Conservation (phyloP, 2,797 vertebrate genomes). For the Lateolabrax maculatus region DNA sequence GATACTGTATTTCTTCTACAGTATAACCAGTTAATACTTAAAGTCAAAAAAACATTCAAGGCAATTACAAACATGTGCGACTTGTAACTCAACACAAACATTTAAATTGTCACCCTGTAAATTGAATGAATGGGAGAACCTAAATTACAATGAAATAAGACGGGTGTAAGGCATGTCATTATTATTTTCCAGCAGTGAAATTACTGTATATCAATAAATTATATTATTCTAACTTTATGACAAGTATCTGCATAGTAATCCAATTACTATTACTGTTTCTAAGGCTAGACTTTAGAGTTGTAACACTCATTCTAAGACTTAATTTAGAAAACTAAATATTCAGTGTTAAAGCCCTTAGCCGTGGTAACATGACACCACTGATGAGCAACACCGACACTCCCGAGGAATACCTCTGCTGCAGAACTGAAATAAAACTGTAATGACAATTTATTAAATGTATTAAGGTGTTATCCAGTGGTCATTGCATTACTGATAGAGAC, state of each 20-base stretch:
- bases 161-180: background rate
- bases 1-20: background rate
- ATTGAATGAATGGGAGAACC: background rate
- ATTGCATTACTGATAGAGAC: conserved; percentile 39
- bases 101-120: background rate
- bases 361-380: background rate
- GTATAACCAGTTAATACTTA: conserved; percentile 3
- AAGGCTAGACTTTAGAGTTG: background rate
- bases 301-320: conserved; percentile 10
- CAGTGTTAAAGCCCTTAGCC: conserved; percentile 13
- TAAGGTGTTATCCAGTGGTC: conserved; percentile 46
- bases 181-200: conserved; percentile 18
- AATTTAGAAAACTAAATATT: conserved; percentile 29
- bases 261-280: background rate
- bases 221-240: conserved; percentile 26
- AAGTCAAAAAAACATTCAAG: background rate
- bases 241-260: conserved; percentile 18
- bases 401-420: conserved; percentile 18
- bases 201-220: background rate
- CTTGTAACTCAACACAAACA: background rate
- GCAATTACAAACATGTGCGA: conserved; percentile 25
- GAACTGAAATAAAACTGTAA: conserved; percentile 53
- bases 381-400: background rate
- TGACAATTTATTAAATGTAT: conserved; percentile 57
- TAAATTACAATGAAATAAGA: conserved; percentile 19